Percentiles rank a stretch among this genome's conserved stretches.
Conservation (phyloP, 2,797 vertebrate genomes). For the Phrynocephalus guinanensis region DNA sequence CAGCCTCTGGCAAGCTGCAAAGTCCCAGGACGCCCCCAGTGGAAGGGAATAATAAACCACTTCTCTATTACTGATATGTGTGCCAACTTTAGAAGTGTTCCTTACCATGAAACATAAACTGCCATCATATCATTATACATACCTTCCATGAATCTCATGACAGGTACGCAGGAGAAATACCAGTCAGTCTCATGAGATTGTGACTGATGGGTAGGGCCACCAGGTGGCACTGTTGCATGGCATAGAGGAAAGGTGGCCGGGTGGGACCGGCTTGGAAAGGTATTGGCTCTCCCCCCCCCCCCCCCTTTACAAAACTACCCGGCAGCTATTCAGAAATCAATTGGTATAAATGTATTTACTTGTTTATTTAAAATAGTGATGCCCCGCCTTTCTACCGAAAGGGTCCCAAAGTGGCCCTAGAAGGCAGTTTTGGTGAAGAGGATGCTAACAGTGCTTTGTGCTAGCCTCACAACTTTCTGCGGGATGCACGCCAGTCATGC, state of each 20-base stretch:
- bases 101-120: not conserved
- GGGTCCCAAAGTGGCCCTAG: no score
- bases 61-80: not conserved
- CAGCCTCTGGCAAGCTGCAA: no score
- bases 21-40: no score
- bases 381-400: no score
- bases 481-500: not conserved
- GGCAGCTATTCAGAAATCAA: not conserved
- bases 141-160: not conserved
- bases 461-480: not conserved
- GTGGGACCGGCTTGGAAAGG: not conserved
- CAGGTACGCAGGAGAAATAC: not conserved
- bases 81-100: not conserved
- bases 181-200: not conserved
- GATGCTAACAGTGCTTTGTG: not conserved
- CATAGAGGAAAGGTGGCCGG: not conserved
- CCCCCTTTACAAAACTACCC: not conserved
- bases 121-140: not conserved
- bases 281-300: no score
- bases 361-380: no score
- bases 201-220: not conserved
- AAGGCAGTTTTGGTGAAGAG: not conserved
- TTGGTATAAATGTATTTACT: no score
- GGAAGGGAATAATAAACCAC: no score
- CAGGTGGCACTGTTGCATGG: slow-evolving; percentile 3